A percentile compares a stretch with the other conserved stretches of the same genome.
phyloP scores from a whole-genome alignment of 2,888 invertebrate species.

The Stegana nigrithorax region DNA sequence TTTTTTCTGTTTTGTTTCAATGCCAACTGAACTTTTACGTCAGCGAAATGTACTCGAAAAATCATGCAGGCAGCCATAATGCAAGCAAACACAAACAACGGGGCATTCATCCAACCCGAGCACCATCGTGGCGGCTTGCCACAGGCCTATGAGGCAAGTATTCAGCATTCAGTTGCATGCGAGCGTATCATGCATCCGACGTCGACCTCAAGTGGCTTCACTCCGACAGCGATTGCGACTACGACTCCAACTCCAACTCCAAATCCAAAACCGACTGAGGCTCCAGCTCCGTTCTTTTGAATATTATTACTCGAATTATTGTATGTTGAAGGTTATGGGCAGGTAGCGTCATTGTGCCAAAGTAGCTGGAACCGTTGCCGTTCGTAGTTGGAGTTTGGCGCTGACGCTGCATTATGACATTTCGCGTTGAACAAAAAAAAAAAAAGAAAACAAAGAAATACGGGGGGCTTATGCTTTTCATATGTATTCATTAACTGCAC shows the following conservation, averaged over 20 bases:
- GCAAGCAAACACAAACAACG: conserved; percentile 38
- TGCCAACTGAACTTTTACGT: conserved; percentile 25
- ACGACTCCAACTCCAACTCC: too few relatives aligned
- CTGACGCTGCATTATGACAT: conserved; percentile 1
- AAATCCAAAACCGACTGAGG: too few relatives aligned
- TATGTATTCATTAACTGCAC: conserved; percentile 8
- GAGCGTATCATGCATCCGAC: conserved; percentile 18
- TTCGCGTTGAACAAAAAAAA: too few relatives aligned
- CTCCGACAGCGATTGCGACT: too few relatives aligned
- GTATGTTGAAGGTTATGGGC: too few relatives aligned
- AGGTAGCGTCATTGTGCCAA: too few relatives aligned
- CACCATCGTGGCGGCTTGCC: not conserved
- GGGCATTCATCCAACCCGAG: not conserved
- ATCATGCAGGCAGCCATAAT: conserved; percentile 50
- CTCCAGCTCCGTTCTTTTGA: too few relatives aligned
- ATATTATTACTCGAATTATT: too few relatives aligned
- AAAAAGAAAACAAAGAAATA: too few relatives aligned
- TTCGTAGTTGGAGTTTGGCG: not conserved
- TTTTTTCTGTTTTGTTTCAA: conserved; percentile 18
- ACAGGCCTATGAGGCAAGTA: conserved; percentile 16
- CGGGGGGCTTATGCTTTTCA: not conserved
- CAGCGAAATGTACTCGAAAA: conserved; percentile 47
- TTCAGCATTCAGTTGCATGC: not conserved
- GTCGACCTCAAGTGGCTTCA: conserved; percentile 33
- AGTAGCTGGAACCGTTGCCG: not conserved